A percentile compares a stretch with the other conserved stretches of the same genome.
Conservation (phyloP, 1,140 invertebrate genomes). For the Neodiprion pinetum region DNA sequence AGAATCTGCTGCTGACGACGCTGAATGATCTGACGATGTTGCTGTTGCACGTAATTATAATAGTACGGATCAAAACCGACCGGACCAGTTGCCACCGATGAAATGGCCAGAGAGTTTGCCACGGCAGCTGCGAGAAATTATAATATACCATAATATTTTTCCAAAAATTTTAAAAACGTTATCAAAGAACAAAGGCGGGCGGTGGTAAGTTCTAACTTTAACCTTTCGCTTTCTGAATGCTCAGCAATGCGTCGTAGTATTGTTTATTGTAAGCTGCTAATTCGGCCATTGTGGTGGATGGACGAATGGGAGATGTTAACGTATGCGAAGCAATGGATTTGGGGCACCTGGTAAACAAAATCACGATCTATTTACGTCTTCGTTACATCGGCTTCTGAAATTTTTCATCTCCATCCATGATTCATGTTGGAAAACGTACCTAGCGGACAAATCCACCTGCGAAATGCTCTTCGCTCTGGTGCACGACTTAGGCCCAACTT, state of each 20-base stretch:
- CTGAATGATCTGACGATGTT: conserved; percentile 28
- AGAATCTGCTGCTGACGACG: conserved; percentile 25
- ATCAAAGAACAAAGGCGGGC: not conserved
- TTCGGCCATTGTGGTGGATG: conserved; percentile 25
- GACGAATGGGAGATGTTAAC: not conserved
- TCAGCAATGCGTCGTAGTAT: conserved; percentile 43
- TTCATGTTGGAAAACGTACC: not conserved
- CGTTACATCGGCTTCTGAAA: too few relatives aligned
- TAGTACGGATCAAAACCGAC: conserved; percentile 42
- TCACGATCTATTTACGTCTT: not conserved
- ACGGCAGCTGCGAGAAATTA: conserved; percentile 38
- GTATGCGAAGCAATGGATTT: not conserved
- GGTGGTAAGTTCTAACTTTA: conserved; percentile 1
- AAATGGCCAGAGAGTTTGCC: conserved; percentile 42
- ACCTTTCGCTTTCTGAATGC: conserved; percentile 45
- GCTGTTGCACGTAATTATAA: conserved; percentile 38
- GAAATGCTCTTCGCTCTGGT: too few relatives aligned
- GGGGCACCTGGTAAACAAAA: not conserved
- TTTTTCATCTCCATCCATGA: too few relatives aligned
- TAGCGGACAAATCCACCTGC: too few relatives aligned
- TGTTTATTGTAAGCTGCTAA: conserved; percentile 40
- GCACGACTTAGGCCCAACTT: too few relatives aligned
- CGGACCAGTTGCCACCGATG: conserved; percentile 29
- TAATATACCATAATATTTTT: conserved; percentile 24
- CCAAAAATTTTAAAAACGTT: not conserved